Evolutionary conservation across 1,140 invertebrate genomes (phyloP), one percentile per base, ranked within the genome.

Genomic region (Sogatella furcifera): DNA sequence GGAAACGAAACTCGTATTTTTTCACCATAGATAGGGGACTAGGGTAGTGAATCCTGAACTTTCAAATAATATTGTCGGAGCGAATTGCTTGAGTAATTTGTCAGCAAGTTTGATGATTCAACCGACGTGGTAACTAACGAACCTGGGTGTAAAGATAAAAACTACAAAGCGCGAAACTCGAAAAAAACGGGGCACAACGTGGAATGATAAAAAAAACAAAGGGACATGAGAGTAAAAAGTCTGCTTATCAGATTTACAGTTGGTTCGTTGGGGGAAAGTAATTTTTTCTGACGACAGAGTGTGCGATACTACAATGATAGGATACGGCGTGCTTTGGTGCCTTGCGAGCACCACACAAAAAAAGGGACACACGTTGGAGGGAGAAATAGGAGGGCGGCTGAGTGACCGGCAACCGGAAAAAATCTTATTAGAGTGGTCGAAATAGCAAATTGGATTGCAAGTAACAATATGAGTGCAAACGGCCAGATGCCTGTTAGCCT

Each of bases 361-460:
- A 52, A 55, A n/a, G n/a, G 52, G n/a, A 41, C 21, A n/a, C 31
- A 43, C 13, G 5, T 5, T 22, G 19, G n/a, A 31, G 55, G 13
- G 41, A 42, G 60, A 19, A 22, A 64, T 49, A 55, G 31, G 60
- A n/a, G n/a, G 17, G 55, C 52, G 56, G 56, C 41, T 24, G 34
- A 44, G 21, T 42, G 13, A 44, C 31, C n/a, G 14, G 53, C 14
- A 28, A 41, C 24, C 28, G 44, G 60, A 17, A 31, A 22, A 64
- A 64, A 64, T 64, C 63, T 64, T 60, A 62, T 64, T 64, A 62
- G 60, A 64, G 63, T 62, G 63, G 63, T 64, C 60, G 63, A 64
- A 64, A 64, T 59, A 58, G 59, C 60, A 64, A 64, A 64, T 64
- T 64, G 63, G 59, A 64, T 64, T 61, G 60, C 55, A 43, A 38